These are phyloP conservation scores for Coenonympha glycerion DNA, from an alignment of 2,888 invertebrate genomes.

Conservation along the genomic window DNA sequence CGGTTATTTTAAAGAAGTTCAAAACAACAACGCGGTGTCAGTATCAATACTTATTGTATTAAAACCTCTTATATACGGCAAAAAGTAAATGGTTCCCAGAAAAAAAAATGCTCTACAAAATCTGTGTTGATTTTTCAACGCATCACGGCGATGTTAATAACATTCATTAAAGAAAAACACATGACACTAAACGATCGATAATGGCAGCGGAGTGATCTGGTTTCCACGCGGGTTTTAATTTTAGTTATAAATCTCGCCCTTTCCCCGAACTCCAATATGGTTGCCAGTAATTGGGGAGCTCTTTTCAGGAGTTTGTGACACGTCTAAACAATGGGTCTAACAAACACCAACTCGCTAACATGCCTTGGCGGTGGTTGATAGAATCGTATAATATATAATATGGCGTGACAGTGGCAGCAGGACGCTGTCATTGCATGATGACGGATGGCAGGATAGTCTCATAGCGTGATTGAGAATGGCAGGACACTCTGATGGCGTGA, in stretches of 20 bases:
- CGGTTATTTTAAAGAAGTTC: background rate
- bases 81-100: slow-evolving; percentile 5
- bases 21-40: background rate
- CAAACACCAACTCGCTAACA: too few relatives aligned
- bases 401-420: too few relatives aligned
- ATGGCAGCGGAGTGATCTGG: slow-evolving; percentile 30
- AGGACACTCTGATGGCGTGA: too few relatives aligned
- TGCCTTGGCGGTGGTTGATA: too few relatives aligned
- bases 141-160: slow-evolving; percentile 25
- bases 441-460: too few relatives aligned
- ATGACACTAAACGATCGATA: slow-evolving; percentile 30
- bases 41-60: background rate
- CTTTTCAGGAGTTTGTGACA: background rate
- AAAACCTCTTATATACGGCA: background rate
- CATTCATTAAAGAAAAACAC: slow-evolving; percentile 26
- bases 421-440: too few relatives aligned
- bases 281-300: background rate
- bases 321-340: too few relatives aligned
- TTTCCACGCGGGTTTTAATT: slow-evolving; percentile 56
- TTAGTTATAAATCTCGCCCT: slow-evolving; percentile 70
- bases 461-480: too few relatives aligned
- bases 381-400: too few relatives aligned
- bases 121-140: slow-evolving; percentile 21
- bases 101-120: slow-evolving; percentile 5
- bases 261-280: slow-evolving; percentile 62